Percentiles rank a stretch among this genome's conserved stretches.
Evolutionary conservation across 2,888 invertebrate species (phyloP).

Genomic region (Brachyopa scutellaris): DNA sequence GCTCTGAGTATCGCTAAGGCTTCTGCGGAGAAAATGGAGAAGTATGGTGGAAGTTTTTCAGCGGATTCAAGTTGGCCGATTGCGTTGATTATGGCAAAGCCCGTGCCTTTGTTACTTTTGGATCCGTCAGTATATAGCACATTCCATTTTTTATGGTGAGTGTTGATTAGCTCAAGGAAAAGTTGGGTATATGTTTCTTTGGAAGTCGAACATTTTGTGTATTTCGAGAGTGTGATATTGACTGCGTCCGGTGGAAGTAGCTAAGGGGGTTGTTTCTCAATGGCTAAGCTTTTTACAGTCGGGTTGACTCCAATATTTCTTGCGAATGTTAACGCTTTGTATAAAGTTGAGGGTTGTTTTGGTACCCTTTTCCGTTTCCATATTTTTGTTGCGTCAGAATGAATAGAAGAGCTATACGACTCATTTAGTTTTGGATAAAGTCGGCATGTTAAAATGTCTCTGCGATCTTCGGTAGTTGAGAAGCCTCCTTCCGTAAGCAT

Average conservation of each 20-base stretch:
- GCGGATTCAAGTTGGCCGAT: neutral
- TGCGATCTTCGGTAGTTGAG: neutral
- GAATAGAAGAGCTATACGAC: neutral
- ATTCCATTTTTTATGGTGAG: neutral
- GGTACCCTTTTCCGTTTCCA: neutral
- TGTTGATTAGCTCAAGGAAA: neutral
- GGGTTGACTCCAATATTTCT: neutral
- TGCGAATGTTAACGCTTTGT: neutral
- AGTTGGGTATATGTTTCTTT: neutral
- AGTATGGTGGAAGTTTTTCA: neutral
- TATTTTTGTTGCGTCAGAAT: neutral
- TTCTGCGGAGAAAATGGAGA: slow-evolving; percentile 4
- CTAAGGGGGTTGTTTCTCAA: slow-evolving; percentile 4
- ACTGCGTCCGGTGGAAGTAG: neutral
- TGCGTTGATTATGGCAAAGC: slow-evolving; percentile 26
- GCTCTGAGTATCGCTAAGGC: slow-evolving; percentile 27
- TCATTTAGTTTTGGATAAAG: neutral
- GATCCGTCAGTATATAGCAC: slow-evolving; percentile 22
- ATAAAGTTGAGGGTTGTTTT: neutral
- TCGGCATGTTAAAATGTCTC: neutral
- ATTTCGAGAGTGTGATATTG: neutral
- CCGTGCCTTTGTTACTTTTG: slow-evolving; percentile 18
- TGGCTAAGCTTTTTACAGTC: neutral
- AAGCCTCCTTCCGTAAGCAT: slow-evolving; percentile 49
- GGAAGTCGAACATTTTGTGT: neutral